Conservation (phyloP, 2,888 invertebrate genomes). For the Cephus pygmeus region DNA sequence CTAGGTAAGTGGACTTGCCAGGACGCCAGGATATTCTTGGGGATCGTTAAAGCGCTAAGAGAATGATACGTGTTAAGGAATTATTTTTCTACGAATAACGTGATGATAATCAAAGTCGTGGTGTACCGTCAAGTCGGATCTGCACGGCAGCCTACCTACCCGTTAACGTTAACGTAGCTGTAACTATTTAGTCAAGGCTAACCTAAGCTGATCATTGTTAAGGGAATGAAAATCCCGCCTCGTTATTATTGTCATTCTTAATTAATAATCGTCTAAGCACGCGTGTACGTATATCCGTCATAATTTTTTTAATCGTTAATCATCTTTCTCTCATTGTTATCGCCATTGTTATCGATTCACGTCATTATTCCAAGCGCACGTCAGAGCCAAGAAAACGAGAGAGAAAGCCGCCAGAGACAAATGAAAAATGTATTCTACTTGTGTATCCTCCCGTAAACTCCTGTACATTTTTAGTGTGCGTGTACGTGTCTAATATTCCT, state of each 20-base stretch:
- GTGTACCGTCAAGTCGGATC: conserved; percentile 19
- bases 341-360: not conserved
- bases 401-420: conserved; percentile 15
- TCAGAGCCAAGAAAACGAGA: conserved; percentile 5
- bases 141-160: conserved; percentile 20
- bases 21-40: conserved; percentile 5
- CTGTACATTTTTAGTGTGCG: conserved; percentile 49
- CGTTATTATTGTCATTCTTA: not conserved
- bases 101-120: conserved; percentile 51
- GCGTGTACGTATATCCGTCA: not conserved
- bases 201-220: not conserved
- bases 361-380: not conserved
- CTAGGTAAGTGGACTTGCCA: not conserved
- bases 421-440: conserved; percentile 32
- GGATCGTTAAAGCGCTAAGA: not conserved
- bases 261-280: not conserved
- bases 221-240: not conserved
- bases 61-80: conserved; percentile 31
- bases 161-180: not conserved
- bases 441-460: conserved; percentile 30
- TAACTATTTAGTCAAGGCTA: not conserved
- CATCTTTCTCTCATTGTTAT: not conserved
- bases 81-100: conserved; percentile 56
- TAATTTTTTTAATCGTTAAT: not conserved
- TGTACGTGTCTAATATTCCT: conserved; percentile 54